Conservation (phyloP, 2,113 vertebrate species). For the Percina caprodes region DNA sequence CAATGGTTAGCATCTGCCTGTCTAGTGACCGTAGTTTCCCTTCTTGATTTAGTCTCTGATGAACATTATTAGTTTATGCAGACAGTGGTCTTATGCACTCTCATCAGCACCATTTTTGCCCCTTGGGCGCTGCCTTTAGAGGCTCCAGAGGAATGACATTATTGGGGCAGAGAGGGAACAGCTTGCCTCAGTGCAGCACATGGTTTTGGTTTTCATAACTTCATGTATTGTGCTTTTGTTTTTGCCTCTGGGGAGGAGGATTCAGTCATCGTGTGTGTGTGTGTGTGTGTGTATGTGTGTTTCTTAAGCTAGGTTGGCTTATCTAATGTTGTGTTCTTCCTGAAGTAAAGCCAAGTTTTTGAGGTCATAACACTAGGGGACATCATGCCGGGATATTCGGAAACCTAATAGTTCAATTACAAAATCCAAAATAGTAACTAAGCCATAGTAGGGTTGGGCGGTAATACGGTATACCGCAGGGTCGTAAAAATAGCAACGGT, state of each 20-base stretch:
- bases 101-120: slow-evolving; percentile 25
- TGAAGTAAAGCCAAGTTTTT: slow-evolving; percentile 58
- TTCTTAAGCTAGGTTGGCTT: not conserved
- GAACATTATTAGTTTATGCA: not conserved
- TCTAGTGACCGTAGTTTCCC: not conserved
- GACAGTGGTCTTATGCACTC: not conserved
- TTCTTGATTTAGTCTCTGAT: not conserved
- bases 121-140: slow-evolving; percentile 37
- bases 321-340: slow-evolving; percentile 28
- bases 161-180: slow-evolving; percentile 38
- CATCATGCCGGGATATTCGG: slow-evolving; percentile 40
- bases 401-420: slow-evolving; percentile 63
- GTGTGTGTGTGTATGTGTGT: slow-evolving; percentile 1
- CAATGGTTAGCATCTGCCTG: not conserved
- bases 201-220: slow-evolving; percentile 39
- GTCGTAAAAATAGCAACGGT: no score
- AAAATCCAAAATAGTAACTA: slow-evolving; percentile 52
- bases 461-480: no score
- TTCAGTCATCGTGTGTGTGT: slow-evolving; percentile 17
- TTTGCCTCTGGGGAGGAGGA: slow-evolving; percentile 40
- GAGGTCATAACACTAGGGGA: slow-evolving; percentile 47
- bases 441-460: slow-evolving; percentile 4
- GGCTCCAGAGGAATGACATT: slow-evolving; percentile 35
- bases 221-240: slow-evolving; percentile 33
- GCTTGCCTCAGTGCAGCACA: slow-evolving; percentile 35